A percentile compares a stretch with the other conserved stretches of the same genome.
These are phyloP conservation scores for Cheilosia impressa DNA, from an alignment of 2,888 invertebrate genomes.

Conservation along the genomic window DNA sequence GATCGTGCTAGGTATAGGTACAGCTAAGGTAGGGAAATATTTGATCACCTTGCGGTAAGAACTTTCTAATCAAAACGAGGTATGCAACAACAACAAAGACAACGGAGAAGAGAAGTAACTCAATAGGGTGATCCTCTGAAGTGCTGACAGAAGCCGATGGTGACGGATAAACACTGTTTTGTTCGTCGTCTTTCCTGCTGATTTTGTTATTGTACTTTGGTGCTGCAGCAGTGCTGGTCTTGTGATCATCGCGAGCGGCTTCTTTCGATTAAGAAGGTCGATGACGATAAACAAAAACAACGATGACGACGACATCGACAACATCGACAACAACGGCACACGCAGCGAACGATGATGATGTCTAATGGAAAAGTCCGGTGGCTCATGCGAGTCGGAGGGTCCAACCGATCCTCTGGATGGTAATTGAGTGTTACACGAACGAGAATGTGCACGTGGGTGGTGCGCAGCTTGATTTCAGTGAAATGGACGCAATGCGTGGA, in stretches of 20 bases:
- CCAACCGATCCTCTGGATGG: slow-evolving; percentile 25
- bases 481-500: neutral
- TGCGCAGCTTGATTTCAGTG: neutral
- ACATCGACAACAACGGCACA: neutral
- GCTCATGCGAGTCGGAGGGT: slow-evolving; percentile 65
- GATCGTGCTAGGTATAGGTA: slow-evolving; percentile 16
- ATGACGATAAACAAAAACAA: neutral
- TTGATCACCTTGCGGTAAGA: slow-evolving; percentile 79
- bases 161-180: slow-evolving; percentile 71
- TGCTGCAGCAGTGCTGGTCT: slow-evolving; percentile 26
- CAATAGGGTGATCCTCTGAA: slow-evolving; percentile 50
- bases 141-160: slow-evolving; percentile 71
- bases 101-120: slow-evolving; percentile 26
- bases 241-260: slow-evolving; percentile 40
- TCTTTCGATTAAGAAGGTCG: slow-evolving; percentile 35
- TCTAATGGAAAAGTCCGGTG: slow-evolving; percentile 50
- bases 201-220: neutral
- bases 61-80: slow-evolving; percentile 71
- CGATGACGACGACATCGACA: neutral
- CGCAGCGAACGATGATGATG: slow-evolving; percentile 9
- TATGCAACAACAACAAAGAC: slow-evolving; percentile 33
- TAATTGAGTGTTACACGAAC: slow-evolving; percentile 61
- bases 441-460: slow-evolving; percentile 58
- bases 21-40: slow-evolving; percentile 63
- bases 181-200: slow-evolving; percentile 31